Evolutionary conservation across 1,140 invertebrate species (phyloP).

Genomic region (Hyposmocoma kahamanoa): DNA sequence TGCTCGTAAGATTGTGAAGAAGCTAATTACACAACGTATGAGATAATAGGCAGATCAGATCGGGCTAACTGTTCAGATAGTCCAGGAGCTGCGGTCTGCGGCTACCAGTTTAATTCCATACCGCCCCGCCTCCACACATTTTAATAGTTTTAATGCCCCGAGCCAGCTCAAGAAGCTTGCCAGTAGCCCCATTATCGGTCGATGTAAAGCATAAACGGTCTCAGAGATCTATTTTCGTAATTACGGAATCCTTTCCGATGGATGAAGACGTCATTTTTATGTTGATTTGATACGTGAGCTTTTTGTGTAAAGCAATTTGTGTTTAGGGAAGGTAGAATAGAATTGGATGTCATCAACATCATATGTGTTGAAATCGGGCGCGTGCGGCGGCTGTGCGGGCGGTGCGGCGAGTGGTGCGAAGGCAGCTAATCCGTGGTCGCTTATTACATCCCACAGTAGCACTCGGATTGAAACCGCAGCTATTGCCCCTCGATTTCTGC

Average conservation of each 20-base stretch:
- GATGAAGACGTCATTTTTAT: slow-evolving; percentile 1
- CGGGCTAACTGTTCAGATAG: slow-evolving; percentile 30
- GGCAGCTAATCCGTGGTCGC: slow-evolving; percentile 49
- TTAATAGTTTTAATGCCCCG: slow-evolving; percentile 54
- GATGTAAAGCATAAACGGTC: no score
- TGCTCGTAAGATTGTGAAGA: slow-evolving; percentile 12
- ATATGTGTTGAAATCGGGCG: neutral
- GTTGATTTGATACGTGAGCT: neutral
- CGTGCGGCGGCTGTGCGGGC: neutral
- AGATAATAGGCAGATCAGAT: slow-evolving; percentile 16
- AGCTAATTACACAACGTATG: slow-evolving; percentile 23
- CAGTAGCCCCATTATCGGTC: slow-evolving; percentile 6
- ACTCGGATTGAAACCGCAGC: slow-evolving; percentile 62
- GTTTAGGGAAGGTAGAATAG: neutral
- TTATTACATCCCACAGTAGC: slow-evolving; percentile 67
- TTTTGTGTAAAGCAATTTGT: slow-evolving; percentile 2
- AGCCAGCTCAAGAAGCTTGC: slow-evolving; percentile 14
- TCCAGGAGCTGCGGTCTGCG: slow-evolving; percentile 63
- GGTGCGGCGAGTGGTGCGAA: slow-evolving; percentile 6
- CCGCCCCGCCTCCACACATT: slow-evolving; percentile 39
- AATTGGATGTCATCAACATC: neutral
- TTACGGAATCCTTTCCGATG: slow-evolving; percentile 16
- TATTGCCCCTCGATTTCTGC: slow-evolving; percentile 55
- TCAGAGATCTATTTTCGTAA: slow-evolving; percentile 6
- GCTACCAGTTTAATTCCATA: slow-evolving; percentile 46